Evolutionary conservation across 2,113 vertebrate genomes (phyloP), one percentile per base, ranked within the genome.

Genomic region (Girardinichthys multiradiatus): DNA sequence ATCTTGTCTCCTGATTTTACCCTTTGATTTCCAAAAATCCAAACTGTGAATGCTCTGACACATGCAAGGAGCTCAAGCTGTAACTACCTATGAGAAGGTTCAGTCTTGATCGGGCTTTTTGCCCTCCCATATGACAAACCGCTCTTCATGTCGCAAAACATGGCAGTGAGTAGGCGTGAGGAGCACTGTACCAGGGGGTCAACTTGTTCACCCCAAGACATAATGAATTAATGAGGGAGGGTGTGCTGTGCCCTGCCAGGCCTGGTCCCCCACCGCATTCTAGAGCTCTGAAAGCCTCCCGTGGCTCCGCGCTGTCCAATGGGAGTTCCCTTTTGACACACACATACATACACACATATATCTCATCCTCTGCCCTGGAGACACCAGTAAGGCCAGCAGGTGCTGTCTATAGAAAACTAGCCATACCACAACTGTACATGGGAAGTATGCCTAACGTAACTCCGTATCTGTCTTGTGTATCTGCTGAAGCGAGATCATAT

Each of bases 351-450:
- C 21, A 15, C 62, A 14, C 77, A 81, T 71, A 73, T 37, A 60
- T 77, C 77, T 63, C 83, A 81, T 71, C 48, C 71, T 37, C 68
- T 72, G 33, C 70, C 80, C 78, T 29, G 48, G 77, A 82, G 72
- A 88, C 78, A 79, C 37, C 72, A 80, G 80, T 64, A 13, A 75
- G 59, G 30, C 81, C 74, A 89, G 91, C 92, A 92, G 92, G 92
- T 92, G 91, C 76, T 54, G 83, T 88, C 90, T 93, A 92, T 92
- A 91, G 86, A 91, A 91, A 91, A 90, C 79, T 64, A 70, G 13
- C 64, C 81, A 75, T 68, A 64, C 54, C 75, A 79, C 86, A 61
- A 70, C 75, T 86, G 72, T 68, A 77, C 60, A 87, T 86, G 74
- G 48, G 71, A 64, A 77, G 68, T 4, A 72, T 21, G 62, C 24